These are phyloP conservation scores for Gallinago nigripennis DNA, from an alignment of 2,797 vertebrate genomes.

Conservation along the genomic window DNA sequence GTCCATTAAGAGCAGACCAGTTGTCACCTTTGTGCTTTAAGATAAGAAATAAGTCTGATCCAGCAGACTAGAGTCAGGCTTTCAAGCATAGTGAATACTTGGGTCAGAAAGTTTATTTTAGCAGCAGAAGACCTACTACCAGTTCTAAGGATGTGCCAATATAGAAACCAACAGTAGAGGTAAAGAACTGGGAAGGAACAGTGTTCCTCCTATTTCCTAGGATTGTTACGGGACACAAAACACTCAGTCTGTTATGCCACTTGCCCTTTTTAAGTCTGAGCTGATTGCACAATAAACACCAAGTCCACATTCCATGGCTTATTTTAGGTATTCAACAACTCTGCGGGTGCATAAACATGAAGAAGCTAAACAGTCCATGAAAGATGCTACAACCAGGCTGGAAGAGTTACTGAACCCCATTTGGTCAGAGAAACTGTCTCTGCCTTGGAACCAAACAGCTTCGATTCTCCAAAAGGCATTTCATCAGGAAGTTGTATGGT, in stretches of 20 bases:
- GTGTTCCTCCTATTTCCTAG: not conserved
- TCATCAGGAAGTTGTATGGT: constrained; percentile 22
- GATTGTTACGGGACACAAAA: not conserved
- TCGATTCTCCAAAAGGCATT: constrained; percentile 44
- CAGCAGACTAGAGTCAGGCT: not conserved
- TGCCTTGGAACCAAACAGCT: constrained; percentile 1
- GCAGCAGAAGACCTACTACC: not conserved
- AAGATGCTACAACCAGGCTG: not conserved
- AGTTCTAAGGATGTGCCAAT: not conserved
- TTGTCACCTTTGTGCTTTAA: not conserved
- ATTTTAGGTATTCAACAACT: constrained; percentile 14
- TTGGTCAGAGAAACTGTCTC: constrained; percentile 10
- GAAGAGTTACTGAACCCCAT: constrained; percentile 14
- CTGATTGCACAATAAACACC: not conserved
- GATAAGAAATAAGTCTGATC: not conserved
- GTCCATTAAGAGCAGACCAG: not conserved
- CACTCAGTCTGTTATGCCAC: not conserved
- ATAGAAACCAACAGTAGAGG: not conserved
- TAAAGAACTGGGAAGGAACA: not conserved
- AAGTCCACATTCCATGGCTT: not conserved
- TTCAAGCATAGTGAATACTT: not conserved
- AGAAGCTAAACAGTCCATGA: constrained; percentile 31
- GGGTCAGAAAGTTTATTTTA: not conserved
- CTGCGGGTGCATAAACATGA: not conserved
- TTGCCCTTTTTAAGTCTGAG: not conserved